phyloP scores from a whole-genome alignment of 2,888 invertebrate species.

The Megalurothrips usitatus region DNA sequence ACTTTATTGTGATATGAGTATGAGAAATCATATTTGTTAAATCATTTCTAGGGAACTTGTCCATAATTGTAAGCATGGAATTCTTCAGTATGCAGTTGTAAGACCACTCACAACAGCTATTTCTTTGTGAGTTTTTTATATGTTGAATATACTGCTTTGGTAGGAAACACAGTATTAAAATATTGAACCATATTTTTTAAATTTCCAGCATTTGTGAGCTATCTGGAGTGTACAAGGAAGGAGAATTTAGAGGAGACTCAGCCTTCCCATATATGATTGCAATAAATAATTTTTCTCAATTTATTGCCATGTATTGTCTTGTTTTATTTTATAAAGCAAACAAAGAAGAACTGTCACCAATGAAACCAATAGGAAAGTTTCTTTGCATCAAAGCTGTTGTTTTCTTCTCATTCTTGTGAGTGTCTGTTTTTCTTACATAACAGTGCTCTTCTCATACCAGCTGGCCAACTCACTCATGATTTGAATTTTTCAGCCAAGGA shows the following conservation, averaged over 20 bases:
- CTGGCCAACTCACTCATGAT: neutral
- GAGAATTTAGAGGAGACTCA: constrained; percentile 75
- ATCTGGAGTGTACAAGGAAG: constrained; percentile 82
- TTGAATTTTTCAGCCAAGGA: constrained; percentile 69
- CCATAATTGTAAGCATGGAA: constrained; percentile 93
- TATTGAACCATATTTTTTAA: constrained; percentile 31
- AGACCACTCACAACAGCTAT: constrained; percentile 84
- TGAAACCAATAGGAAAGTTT: constrained; percentile 93
- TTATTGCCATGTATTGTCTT: constrained; percentile 93
- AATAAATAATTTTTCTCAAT: constrained; percentile 87
- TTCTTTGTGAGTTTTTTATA: constrained; percentile 69
- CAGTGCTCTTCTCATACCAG: constrained; percentile 15
- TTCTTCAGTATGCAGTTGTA: constrained; percentile 89
- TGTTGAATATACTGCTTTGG: no score
- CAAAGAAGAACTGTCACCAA: constrained; percentile 77
- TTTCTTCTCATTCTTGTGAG: constrained; percentile 97
- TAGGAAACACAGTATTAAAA: constrained; percentile 24
- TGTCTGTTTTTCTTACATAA: constrained; percentile 39
- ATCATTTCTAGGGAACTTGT: constrained; percentile 68
- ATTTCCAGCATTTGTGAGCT: constrained; percentile 73
- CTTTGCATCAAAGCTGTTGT: constrained; percentile 96
- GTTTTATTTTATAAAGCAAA: constrained; percentile 91
- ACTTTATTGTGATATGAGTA: neutral
- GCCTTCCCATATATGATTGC: constrained; percentile 88
- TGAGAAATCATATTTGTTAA: neutral